phyloP scores from a whole-genome alignment of 2,888 invertebrate genomes.

The Drosophila paramelanica region DNA sequence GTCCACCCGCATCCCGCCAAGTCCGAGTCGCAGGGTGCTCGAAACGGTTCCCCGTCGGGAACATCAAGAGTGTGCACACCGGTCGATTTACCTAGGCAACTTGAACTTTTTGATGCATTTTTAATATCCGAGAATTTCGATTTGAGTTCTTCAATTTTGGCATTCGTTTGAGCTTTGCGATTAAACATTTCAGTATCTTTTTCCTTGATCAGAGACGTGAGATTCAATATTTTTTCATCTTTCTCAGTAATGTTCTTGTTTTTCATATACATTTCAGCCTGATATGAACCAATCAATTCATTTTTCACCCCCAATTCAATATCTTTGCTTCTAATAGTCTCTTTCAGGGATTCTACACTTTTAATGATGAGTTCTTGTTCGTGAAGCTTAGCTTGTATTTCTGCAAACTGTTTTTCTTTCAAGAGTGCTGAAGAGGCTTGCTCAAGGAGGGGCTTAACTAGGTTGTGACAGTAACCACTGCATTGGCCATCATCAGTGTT shows the following conservation, averaged over 20 bases:
- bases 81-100: not conserved
- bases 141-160: not conserved
- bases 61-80: not conserved
- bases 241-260: no score
- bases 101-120: not conserved
- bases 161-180: not conserved
- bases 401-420: slow-evolving; percentile 1
- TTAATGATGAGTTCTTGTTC: not conserved
- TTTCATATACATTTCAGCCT: no score
- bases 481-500: no score
- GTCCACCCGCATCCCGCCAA: slow-evolving; percentile 86
- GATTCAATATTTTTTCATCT: no score
- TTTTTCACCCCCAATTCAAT: no score
- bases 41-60: slow-evolving; percentile 85
- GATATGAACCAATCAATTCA: no score
- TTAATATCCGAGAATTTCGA: not conserved
- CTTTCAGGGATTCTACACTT: no score
- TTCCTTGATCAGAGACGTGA: no score
- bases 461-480: no score
- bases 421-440: not conserved
- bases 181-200: not conserved
- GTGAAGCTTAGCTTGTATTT: not conserved
- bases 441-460: slow-evolving; percentile 12
- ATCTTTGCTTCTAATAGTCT: no score
- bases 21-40: slow-evolving; percentile 85